Percentiles rank a stretch among this genome's conserved stretches.
Conservation (phyloP, 2,797 vertebrate species). For the Eurystomus glaucurus region DNA sequence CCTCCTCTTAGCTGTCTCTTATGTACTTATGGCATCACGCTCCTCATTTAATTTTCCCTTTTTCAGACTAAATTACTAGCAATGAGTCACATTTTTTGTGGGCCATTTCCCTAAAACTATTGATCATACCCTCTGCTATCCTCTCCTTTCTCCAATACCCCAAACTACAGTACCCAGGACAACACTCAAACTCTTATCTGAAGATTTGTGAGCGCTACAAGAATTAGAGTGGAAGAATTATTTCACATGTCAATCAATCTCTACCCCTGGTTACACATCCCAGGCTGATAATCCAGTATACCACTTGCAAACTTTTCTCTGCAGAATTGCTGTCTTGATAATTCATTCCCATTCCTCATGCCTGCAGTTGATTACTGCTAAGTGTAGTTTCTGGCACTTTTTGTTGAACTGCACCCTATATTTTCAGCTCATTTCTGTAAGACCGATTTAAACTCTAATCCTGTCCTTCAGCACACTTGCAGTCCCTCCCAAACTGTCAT, state of each 20-base stretch:
- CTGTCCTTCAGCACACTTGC: background rate
- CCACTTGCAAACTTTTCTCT: background rate
- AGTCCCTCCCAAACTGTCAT: background rate
- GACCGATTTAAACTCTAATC: background rate
- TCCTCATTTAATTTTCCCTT: background rate
- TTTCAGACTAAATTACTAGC: background rate
- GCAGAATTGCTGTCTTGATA: background rate
- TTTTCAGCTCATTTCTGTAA: background rate
- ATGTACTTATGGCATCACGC: background rate
- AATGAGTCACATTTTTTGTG: background rate
- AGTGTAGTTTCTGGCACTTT: background rate
- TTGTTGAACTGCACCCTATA: background rate
- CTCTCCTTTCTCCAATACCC: background rate
- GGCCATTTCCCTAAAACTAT: background rate
- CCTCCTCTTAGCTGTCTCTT: background rate
- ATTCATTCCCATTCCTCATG: background rate
- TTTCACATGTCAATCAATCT: background rate
- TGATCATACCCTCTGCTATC: background rate
- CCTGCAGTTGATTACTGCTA: background rate
- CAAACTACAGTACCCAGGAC: background rate
- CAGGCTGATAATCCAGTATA: background rate
- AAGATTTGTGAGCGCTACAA: background rate
- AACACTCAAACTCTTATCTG: background rate
- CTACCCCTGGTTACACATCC: background rate
- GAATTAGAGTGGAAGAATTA: background rate